phyloP scores from a whole-genome alignment of 2,113 vertebrate species.

The Tachycineta bicolor region DNA sequence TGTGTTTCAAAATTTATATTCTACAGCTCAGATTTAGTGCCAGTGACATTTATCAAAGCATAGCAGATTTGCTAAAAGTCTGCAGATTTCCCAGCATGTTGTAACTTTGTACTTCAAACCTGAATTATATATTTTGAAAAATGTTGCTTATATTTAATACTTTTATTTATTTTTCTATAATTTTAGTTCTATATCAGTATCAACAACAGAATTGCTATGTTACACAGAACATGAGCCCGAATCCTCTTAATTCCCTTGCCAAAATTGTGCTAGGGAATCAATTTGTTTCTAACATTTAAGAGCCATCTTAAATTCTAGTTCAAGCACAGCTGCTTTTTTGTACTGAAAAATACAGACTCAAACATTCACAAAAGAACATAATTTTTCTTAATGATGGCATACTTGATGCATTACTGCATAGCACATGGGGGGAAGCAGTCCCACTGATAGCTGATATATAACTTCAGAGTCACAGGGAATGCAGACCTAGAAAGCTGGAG shows the following conservation, averaged over 20 bases:
- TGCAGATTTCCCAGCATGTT: neutral
- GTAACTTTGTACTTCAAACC: neutral
- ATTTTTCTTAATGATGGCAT: slow-evolving; percentile 60
- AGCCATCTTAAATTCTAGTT: slow-evolving; percentile 28
- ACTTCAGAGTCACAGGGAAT: slow-evolving; percentile 50
- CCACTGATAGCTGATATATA: slow-evolving; percentile 21
- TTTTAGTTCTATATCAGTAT: neutral
- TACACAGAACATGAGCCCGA: neutral
- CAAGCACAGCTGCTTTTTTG: neutral
- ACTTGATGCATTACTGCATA: slow-evolving; percentile 44
- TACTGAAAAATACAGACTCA: slow-evolving; percentile 22
- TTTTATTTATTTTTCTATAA: neutral
- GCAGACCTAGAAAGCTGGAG: slow-evolving; percentile 14
- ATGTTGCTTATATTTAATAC: neutral
- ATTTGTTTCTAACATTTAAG: slow-evolving; percentile 14
- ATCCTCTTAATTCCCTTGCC: neutral
- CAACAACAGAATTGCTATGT: neutral
- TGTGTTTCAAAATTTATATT: neutral
- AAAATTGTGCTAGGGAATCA: slow-evolving; percentile 29
- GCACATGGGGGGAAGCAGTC: neutral
- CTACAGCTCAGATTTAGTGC: neutral
- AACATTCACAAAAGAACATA: slow-evolving; percentile 24
- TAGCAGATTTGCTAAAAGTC: neutral
- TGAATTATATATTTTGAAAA: neutral
- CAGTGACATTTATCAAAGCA: neutral